Conservation (phyloP, 2,113 vertebrate species). For the Sula dactylatra region DNA sequence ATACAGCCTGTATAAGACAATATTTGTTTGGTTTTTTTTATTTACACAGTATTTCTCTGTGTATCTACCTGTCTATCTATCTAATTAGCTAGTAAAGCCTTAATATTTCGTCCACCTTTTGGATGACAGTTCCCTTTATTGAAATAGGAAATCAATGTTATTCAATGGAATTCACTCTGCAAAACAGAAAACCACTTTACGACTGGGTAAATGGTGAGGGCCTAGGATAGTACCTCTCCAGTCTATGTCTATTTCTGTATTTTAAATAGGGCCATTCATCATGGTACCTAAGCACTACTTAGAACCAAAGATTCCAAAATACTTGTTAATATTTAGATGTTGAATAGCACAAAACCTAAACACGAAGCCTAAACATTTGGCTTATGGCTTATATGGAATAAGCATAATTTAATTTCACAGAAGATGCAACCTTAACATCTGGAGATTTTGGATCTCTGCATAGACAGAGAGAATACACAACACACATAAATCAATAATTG, state of each 20-base stretch:
- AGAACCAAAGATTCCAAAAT: neutral
- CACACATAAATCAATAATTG: neutral
- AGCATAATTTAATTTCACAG: neutral
- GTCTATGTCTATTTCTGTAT: neutral
- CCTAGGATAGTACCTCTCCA: neutral
- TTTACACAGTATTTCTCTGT: neutral
- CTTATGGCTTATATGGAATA: neutral
- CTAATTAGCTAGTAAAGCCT: neutral
- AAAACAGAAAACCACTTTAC: neutral
- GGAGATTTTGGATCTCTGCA: neutral
- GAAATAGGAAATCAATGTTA: conserved; percentile 48
- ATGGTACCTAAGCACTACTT: neutral
- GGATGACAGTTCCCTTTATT: neutral
- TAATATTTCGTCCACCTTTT: conserved; percentile 17
- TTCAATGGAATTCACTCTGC: neutral
- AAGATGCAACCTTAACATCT: neutral
- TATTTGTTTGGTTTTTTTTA: neutral
- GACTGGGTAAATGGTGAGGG: neutral
- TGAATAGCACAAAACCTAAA: neutral
- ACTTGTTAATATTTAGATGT: neutral
- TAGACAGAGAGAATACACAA: neutral
- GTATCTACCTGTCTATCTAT: neutral
- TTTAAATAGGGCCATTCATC: neutral
- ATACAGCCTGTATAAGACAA: neutral
- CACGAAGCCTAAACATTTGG: neutral